phyloP scores from a whole-genome alignment of 1,140 invertebrate species.

The Pararge aegeria region DNA sequence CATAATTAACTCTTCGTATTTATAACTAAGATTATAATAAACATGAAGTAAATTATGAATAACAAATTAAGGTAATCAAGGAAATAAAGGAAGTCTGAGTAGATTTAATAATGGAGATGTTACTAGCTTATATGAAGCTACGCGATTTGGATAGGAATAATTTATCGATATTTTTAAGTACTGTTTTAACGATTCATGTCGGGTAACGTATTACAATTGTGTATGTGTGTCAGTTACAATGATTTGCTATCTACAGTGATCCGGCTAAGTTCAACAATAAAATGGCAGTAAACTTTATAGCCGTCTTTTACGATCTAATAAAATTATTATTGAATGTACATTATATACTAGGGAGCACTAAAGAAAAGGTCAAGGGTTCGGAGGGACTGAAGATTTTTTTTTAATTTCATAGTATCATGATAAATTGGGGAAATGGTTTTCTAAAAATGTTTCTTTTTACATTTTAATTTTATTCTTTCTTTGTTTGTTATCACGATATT shows the following conservation, averaged over 20 bases:
- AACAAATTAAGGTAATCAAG: no score
- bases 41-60: no score
- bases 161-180: no score
- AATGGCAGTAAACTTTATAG: conserved; percentile 53
- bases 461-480: not conserved
- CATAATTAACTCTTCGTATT: no score
- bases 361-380: conserved; percentile 20
- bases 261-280: conserved; percentile 48
- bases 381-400: conserved; percentile 13
- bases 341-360: conserved; percentile 24
- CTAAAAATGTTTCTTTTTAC: not conserved
- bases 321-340: conserved; percentile 51
- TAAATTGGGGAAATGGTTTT: not conserved
- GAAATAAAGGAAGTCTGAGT: no score
- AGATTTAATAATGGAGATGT: no score
- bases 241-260: conserved; percentile 45
- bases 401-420: conserved; percentile 8
- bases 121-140: no score
- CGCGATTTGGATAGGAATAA: no score
- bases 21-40: no score
- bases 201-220: not conserved
- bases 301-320: conserved; percentile 40
- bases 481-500: not conserved
- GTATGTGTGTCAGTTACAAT: conserved; percentile 23
- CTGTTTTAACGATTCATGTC: not conserved